phyloP scores from a whole-genome alignment of 1,140 invertebrate genomes.

The Melipona quadrifasciata region DNA sequence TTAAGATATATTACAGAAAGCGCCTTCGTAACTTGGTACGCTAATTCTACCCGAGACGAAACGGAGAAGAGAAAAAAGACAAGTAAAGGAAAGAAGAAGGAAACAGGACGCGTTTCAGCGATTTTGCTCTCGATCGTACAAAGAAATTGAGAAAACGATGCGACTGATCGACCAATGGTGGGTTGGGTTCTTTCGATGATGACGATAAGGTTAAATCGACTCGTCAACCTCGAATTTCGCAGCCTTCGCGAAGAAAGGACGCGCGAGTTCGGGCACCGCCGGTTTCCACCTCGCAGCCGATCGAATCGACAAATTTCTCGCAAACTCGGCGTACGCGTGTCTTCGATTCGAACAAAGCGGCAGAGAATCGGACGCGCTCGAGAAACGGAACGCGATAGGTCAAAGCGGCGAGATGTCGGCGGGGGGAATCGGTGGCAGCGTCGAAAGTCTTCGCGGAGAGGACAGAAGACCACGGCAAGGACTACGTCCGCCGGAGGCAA shows the following conservation, averaged over 20 bases:
- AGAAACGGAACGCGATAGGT: background rate
- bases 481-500: conserved; percentile 16
- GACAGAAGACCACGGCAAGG: conserved; percentile 21
- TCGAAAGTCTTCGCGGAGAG: background rate
- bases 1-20: conserved; percentile 36
- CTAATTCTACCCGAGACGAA: conserved; percentile 10
- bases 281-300: background rate
- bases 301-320: background rate
- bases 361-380: background rate
- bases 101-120: background rate
- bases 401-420: background rate
- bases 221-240: background rate
- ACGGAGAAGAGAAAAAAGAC: background rate
- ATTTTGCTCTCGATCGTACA: background rate
- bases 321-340: background rate
- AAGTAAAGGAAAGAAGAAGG: background rate
- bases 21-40: background rate
- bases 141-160: conserved; percentile 9
- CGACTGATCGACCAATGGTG: background rate
- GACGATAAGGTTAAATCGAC: background rate
- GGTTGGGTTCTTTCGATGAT: background rate
- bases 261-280: no score
- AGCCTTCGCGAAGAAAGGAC: background rate
- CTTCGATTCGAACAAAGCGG: background rate
- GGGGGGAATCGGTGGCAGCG: background rate